Evolutionary conservation across 1,140 invertebrate genomes (phyloP).

Genomic region (Drosophila nigrodunni): DNA sequence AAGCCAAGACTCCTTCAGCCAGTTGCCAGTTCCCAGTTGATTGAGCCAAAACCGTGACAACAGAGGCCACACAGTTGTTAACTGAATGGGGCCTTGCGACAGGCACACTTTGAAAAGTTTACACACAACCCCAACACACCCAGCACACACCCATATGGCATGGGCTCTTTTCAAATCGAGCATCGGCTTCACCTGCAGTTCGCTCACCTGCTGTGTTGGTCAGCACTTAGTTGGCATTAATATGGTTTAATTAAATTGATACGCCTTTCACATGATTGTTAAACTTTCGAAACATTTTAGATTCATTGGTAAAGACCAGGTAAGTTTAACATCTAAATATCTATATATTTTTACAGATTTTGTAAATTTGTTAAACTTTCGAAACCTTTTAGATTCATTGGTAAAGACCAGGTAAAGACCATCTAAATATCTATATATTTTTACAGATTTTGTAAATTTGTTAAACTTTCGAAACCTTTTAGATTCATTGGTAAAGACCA

Average conservation of each 20-base stretch:
- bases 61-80: neutral
- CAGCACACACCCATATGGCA: neutral
- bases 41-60: neutral
- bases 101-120: constrained; percentile 13
- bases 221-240: constrained; percentile 47
- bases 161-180: constrained; percentile 10
- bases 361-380: neutral
- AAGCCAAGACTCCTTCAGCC: constrained; percentile 6
- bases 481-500: too few species aligned
- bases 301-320: too few species aligned
- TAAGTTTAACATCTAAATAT: too few species aligned
- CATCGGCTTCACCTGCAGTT: constrained; percentile 20
- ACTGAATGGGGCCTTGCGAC: constrained; percentile 2
- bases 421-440: too few species aligned
- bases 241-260: constrained; percentile 36
- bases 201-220: constrained; percentile 66
- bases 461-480: neutral
- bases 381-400: too few species aligned
- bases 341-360: too few species aligned
- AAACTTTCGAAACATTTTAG: neutral
- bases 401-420: too few species aligned
- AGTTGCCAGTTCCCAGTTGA: constrained; percentile 37
- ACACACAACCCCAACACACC: neutral
- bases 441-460: neutral
- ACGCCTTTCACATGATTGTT: neutral